Evolutionary conservation across 2,888 invertebrate genomes (phyloP), one percentile per base, ranked within the genome.

Genomic region (Lithophane semibrunnea): DNA sequence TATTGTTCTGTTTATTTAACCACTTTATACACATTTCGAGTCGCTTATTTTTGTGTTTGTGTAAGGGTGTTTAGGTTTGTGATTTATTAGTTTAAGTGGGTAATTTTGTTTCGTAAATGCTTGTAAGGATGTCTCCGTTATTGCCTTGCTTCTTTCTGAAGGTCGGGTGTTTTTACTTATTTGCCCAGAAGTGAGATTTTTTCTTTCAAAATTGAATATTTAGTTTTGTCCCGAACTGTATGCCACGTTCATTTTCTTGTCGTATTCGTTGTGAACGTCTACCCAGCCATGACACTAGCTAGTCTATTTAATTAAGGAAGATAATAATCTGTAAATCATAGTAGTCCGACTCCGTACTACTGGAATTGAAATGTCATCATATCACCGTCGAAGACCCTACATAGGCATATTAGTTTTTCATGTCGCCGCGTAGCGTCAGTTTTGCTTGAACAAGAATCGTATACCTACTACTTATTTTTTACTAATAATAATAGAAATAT

Each of bases 1-100:
- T 76, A 87, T 84, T 87, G 71, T 84, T 74, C 64, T 60, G 78
- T 60, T 65, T 86, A 74, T 84, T 79, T 72, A 84, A 87, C 65
- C 85, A 18, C 66, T 84, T 52, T 60, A 73, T 79, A 75, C 47
- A 70, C 74, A 74, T 86, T 86, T 73, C 64, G 49, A 54, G 74
- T 69, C 49, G 58, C 8, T 79, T 84, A 72, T 83, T 84, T 76
- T 75, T 79, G 49, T n/a, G 29, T 69, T 61, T 24, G 69, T 83
- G 69, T 63, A 56, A 47, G 24, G 42, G 37, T 24, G 67, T 60
- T 86, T 82, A 54, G 29, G 63, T 56, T 66, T 60, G 52, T 86
- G 63, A 78, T 86, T 86, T 86, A 70, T 87, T 70, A 37, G 54
- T 47, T 76, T 42, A 74, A 79, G 71, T 69, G 65, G 68, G 58